phyloP scores from a whole-genome alignment of 2,113 vertebrate genomes.

The Tympanuchus pallidicinctus region DNA sequence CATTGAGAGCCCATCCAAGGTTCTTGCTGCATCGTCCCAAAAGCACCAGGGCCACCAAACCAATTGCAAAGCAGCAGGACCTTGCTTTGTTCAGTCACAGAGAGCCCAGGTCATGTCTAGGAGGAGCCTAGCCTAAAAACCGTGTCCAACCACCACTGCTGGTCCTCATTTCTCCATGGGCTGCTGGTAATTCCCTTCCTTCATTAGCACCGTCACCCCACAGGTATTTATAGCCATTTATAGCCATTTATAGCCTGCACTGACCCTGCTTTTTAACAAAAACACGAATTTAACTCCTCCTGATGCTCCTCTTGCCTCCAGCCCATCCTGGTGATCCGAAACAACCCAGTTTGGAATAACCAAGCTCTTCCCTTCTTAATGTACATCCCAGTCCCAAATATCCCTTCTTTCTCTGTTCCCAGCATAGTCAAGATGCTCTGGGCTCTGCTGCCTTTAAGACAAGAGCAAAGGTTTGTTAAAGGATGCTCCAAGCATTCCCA shows the following conservation, averaged over 20 bases:
- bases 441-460: background rate
- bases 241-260: background rate
- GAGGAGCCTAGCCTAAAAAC: constrained; percentile 13
- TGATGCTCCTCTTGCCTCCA: background rate
- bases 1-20: background rate
- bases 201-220: constrained; percentile 48
- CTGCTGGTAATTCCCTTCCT: constrained; percentile 46
- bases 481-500: background rate
- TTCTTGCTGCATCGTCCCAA: fast-evolving
- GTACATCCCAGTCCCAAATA: background rate
- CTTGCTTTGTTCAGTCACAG: background rate
- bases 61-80: background rate
- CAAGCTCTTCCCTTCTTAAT: too few species aligned
- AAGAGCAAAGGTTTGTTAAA: background rate
- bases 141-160: background rate
- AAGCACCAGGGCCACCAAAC: background rate
- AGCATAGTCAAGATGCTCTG: fast-evolving
- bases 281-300: background rate
- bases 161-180: background rate
- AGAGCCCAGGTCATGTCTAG: background rate
- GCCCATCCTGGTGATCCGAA: background rate
- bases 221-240: constrained; percentile 55
- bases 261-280: background rate
- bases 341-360: background rate
- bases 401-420: background rate